Conservation (phyloP, 2,113 vertebrate genomes). For the Rallus limicola region DNA sequence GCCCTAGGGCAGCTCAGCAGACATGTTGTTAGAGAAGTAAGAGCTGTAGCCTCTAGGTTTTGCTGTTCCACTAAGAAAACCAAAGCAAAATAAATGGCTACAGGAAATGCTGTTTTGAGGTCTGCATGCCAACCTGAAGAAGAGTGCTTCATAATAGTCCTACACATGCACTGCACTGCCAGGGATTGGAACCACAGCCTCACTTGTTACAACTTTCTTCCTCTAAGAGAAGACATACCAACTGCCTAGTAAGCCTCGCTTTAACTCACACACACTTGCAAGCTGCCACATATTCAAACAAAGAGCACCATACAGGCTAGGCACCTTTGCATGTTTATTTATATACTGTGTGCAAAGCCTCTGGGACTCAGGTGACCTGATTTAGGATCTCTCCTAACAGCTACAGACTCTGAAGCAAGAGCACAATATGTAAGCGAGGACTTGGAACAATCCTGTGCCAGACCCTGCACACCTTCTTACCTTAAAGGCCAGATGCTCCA, state of each 20-base stretch:
- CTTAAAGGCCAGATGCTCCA: slow-evolving; percentile 97
- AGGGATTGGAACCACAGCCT: background rate
- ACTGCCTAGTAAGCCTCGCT: background rate
- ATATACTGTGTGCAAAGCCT: background rate
- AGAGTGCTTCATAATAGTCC: background rate
- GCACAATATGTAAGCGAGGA: rapidly evolving
- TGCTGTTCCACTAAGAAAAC: background rate
- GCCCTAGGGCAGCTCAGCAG: background rate
- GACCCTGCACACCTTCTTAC: slow-evolving; percentile 55
- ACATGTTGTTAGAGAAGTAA: background rate
- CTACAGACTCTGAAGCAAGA: rapidly evolving
- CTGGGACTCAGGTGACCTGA: background rate
- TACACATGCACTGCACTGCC: rapidly evolving
- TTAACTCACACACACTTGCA: background rate
- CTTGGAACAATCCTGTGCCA: background rate
- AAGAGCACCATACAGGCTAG: background rate
- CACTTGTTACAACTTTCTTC: background rate
- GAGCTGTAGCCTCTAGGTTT: background rate
- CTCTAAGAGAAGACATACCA: background rate
- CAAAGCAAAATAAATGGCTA: background rate
- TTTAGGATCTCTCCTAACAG: background rate
- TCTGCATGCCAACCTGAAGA: background rate
- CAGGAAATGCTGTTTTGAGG: background rate
- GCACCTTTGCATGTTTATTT: background rate
- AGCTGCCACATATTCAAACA: background rate